Conservation (phyloP, 2,797 vertebrate genomes). For the Macroramphosus scolopax region DNA sequence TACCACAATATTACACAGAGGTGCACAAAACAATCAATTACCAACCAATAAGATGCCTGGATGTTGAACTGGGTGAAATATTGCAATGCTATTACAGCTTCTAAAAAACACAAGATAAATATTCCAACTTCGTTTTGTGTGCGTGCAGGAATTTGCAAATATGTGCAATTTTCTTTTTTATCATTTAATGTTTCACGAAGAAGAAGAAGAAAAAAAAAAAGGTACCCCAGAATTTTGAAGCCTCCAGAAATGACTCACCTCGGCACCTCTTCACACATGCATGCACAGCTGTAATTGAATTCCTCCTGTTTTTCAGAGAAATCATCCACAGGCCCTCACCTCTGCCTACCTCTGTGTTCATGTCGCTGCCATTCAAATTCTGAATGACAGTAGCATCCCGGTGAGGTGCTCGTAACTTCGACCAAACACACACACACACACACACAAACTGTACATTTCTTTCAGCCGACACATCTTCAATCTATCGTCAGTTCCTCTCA, state of each 20-base stretch:
- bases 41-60: slow-evolving; percentile 22
- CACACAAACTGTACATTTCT: slow-evolving; percentile 18
- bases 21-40: slow-evolving; percentile 15
- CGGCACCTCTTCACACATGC: slow-evolving; percentile 62
- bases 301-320: slow-evolving; percentile 49
- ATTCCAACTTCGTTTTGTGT: slow-evolving; percentile 13
- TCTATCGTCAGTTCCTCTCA: slow-evolving; percentile 19
- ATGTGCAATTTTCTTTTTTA: slow-evolving; percentile 49
- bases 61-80: slow-evolving; percentile 34
- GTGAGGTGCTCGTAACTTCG: slow-evolving; percentile 37
- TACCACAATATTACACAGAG: slow-evolving; percentile 23
- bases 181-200: slow-evolving; percentile 51
- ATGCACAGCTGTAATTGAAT: slow-evolving; percentile 66
- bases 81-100: slow-evolving; percentile 14
- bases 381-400: slow-evolving; percentile 59
- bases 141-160: slow-evolving; percentile 10
- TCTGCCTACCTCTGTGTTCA: slow-evolving; percentile 55
- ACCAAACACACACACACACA: slow-evolving; percentile 12
- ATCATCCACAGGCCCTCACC: slow-evolving; percentile 44
- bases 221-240: slow-evolving; percentile 30
- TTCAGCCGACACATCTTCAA: slow-evolving; percentile 28
- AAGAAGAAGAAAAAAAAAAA: slow-evolving; percentile 1
- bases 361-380: slow-evolving; percentile 51
- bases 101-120: background rate
- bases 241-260: slow-evolving; percentile 39